Evolutionary conservation across 2,888 invertebrate genomes (phyloP).

Genomic region (Drosophila gaucha): DNA sequence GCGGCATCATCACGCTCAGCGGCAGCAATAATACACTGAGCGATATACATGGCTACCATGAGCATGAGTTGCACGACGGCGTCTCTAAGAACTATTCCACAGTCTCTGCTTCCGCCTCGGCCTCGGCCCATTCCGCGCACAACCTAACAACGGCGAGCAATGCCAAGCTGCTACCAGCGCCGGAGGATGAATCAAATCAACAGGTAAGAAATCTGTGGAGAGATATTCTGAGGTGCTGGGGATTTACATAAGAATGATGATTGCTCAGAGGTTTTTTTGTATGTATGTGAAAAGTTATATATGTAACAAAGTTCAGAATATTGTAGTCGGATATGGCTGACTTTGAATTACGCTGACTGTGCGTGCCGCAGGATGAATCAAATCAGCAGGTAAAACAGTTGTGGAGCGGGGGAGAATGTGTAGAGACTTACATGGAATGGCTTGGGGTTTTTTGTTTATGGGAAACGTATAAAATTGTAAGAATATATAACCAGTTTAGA

Average conservation of each 20-base stretch:
- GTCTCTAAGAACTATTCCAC: conserved; percentile 78
- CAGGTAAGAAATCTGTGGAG: conserved; percentile 76
- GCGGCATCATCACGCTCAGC: conserved; percentile 81
- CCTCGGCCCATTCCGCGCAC: conserved; percentile 67
- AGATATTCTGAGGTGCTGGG: neutral
- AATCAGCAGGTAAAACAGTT: conserved; percentile 82
- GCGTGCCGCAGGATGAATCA: conserved; percentile 82
- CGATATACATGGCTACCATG: conserved; percentile 81
- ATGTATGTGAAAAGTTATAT: neutral
- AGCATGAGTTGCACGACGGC: conserved; percentile 68
- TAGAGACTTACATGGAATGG: neutral
- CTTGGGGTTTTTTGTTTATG: too few species aligned
- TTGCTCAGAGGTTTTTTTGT: conserved; percentile 1
- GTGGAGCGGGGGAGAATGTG: neutral
- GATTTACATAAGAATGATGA: neutral
- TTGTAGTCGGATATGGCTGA: neutral
- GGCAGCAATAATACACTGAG: conserved; percentile 84
- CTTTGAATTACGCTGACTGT: conserved; percentile 21
- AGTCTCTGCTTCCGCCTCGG: conserved; percentile 47
- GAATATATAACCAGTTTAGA: neutral
- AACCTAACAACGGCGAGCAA: conserved; percentile 84
- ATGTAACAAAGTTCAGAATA: neutral
- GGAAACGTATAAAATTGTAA: too few species aligned
- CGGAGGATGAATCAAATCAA: conserved; percentile 83
- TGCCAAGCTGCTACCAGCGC: conserved; percentile 80